phyloP scores from a whole-genome alignment of 2,797 vertebrate species.

The Silurus lanzhouensis region DNA sequence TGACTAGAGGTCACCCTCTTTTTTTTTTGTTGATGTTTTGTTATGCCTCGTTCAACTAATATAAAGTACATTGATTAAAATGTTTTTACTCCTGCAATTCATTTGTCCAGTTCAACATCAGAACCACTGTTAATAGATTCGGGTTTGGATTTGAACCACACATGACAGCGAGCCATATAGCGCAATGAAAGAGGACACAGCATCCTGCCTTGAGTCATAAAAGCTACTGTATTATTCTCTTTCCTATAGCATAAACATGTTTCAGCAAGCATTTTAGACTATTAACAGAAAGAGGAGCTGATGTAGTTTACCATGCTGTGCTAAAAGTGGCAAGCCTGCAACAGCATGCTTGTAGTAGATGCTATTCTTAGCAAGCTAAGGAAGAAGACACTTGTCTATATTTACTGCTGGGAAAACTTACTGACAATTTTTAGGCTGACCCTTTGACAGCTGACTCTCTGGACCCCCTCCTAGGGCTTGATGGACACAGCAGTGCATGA shows the following conservation, averaged over 20 bases:
- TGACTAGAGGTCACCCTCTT: background rate
- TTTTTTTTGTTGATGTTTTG: background rate
- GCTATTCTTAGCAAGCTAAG: conserved; percentile 76
- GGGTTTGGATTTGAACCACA: background rate
- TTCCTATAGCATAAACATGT: conserved; percentile 9
- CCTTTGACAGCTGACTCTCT: conserved; percentile 60
- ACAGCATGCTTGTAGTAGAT: conserved; percentile 62
- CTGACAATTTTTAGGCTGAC: conserved; percentile 71
- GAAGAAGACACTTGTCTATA: conserved; percentile 74
- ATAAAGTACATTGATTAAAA: background rate
- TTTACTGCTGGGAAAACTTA: conserved; percentile 74
- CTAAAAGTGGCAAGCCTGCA: conserved; percentile 58
- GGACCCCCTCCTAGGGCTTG: conserved; percentile 54
- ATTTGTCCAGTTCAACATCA: background rate
- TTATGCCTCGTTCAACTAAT: background rate
- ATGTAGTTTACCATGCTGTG: conserved; percentile 65
- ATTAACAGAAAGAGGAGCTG: conserved; percentile 58
- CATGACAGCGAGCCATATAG: background rate
- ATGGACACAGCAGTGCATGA: conserved; percentile 60
- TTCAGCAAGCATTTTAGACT: conserved; percentile 28
- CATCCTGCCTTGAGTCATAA: no score
- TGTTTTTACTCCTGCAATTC: background rate
- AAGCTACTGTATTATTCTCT: background rate
- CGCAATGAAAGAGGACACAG: no score
- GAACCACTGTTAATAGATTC: background rate